A percentile compares a stretch with the other conserved stretches of the same genome.
Evolutionary conservation across 2,113 vertebrate species (phyloP).

Genomic region (Microtus montanus): DNA sequence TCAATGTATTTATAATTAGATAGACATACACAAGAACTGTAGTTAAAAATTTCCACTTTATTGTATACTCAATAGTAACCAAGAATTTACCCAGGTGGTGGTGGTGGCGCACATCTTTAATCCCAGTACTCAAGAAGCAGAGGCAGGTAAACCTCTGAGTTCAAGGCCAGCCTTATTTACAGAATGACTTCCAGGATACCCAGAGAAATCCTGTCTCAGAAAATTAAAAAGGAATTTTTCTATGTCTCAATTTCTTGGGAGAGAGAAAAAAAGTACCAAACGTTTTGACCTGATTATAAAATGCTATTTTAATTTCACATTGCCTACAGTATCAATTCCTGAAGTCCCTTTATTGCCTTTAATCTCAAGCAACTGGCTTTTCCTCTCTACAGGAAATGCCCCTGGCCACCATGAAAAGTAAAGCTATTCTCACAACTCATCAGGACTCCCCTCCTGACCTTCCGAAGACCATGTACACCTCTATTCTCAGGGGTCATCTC

Average conservation of each 20-base stretch:
- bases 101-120: neutral
- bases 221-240: neutral
- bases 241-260: neutral
- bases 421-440: neutral
- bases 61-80: neutral
- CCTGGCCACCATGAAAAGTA: neutral
- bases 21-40: neutral
- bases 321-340: neutral
- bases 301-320: neutral
- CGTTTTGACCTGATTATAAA: neutral
- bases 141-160: neutral
- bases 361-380: neutral
- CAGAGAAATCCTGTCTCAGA: neutral
- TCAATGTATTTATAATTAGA: neutral
- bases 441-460: neutral
- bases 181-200: neutral
- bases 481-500: neutral
- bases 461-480: neutral
- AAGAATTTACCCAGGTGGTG: neutral
- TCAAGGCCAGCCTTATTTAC: neutral
- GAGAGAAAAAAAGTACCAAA: neutral
- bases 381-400: neutral
- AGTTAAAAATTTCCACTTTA: neutral
- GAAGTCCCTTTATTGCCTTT: neutral
- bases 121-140: neutral